These are phyloP conservation scores for Auanema sp. DNA, from an alignment of 2,888 invertebrate genomes.

Conservation along the genomic window DNA sequence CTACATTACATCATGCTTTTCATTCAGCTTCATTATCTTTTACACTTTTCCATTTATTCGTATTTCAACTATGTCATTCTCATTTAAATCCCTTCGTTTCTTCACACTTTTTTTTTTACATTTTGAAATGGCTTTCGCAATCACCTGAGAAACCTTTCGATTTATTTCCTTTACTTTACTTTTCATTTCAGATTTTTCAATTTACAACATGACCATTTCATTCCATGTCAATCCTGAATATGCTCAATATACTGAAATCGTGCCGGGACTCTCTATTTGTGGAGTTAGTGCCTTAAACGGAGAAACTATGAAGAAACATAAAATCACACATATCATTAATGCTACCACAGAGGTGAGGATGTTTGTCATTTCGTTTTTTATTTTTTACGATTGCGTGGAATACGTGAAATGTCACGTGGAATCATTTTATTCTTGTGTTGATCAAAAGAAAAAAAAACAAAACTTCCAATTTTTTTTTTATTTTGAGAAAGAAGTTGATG, in stretches of 20 bases:
- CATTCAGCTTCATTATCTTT: too few relatives aligned
- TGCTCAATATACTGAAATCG: slow-evolving; percentile 58
- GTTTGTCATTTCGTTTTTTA: neutral
- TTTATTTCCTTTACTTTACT: neutral
- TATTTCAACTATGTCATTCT: too few relatives aligned
- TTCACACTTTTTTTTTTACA: too few relatives aligned
- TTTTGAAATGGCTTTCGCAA: neutral
- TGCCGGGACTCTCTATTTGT: slow-evolving; percentile 76
- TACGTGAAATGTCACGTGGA: slow-evolving; percentile 3
- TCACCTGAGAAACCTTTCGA: neutral
- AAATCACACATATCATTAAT: slow-evolving; percentile 79
- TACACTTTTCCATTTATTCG: too few relatives aligned
- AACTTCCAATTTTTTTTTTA: slow-evolving; percentile 3
- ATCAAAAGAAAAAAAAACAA: neutral
- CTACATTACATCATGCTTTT: too few relatives aligned
- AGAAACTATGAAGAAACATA: slow-evolving; percentile 71
- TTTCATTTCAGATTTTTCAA: neutral
- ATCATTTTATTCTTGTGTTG: neutral
- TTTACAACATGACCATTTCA: slow-evolving; percentile 35
- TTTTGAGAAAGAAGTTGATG: neutral
- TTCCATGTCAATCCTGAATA: slow-evolving; percentile 63
- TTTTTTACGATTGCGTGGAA: neutral
- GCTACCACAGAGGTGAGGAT: slow-evolving; percentile 74
- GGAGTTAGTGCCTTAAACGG: slow-evolving; percentile 78
- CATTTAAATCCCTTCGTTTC: too few relatives aligned